Percentiles rank a stretch among this genome's conserved stretches.
phyloP scores from a whole-genome alignment of 2,113 vertebrate species.

The Rhinoderma darwinii region DNA sequence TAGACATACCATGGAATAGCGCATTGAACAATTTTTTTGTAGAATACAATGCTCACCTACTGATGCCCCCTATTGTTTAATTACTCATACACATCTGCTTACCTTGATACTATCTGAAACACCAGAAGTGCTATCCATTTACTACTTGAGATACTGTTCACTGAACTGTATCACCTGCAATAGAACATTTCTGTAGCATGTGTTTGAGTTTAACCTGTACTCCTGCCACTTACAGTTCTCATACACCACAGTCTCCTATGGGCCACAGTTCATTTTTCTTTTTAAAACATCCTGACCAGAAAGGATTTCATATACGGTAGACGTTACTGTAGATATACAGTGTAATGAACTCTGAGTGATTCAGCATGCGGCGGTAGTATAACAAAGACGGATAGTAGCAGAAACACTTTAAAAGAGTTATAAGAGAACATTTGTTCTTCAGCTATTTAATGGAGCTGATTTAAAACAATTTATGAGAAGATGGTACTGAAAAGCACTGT shows the following conservation, averaged over 20 bases:
- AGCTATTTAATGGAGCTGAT: conserved; percentile 15
- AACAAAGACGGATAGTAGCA: not conserved
- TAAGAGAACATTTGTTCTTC: conserved; percentile 11
- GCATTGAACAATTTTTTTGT: not conserved
- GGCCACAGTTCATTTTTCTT: not conserved
- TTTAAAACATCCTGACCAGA: not conserved
- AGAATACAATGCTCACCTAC: not conserved
- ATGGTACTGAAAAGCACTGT: not conserved
- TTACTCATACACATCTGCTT: not conserved
- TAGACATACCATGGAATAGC: too few relatives aligned
- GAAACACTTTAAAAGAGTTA: not conserved
- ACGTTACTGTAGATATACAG: not conserved
- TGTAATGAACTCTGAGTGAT: not conserved
- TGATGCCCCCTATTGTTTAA: not conserved
- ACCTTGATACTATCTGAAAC: not conserved
- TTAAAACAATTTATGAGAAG: conserved; percentile 8
- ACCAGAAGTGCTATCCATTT: not conserved
- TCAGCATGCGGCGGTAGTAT: not conserved
- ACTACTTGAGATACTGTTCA: not conserved
- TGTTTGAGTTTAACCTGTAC: not conserved
- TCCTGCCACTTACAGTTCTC: not conserved
- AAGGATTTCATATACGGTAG: not conserved
- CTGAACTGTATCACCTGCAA: not conserved
- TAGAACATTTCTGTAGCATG: not conserved
- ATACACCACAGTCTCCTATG: not conserved